A percentile compares a stretch with the other conserved stretches of the same genome.
phyloP scores from a whole-genome alignment of 2,113 vertebrate genomes.

The Scartelaos histophorus region DNA sequence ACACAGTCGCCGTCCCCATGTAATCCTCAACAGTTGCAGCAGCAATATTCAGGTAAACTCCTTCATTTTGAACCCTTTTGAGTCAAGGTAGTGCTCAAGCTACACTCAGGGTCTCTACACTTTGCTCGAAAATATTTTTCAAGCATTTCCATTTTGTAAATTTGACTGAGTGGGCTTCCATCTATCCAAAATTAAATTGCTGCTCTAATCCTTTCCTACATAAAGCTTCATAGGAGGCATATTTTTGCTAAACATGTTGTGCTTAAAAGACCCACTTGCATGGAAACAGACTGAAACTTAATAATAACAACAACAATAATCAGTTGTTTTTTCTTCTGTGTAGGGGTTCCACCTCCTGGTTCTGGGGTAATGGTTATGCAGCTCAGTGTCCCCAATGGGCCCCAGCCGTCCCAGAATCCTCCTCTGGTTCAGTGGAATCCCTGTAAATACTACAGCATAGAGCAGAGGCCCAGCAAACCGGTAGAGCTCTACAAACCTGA shows the following conservation, averaged over 20 bases:
- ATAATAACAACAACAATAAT: not conserved
- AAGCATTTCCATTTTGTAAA: not conserved
- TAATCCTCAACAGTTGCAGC: conserved; percentile 93
- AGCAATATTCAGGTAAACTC: conserved; percentile 95
- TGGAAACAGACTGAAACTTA: not conserved
- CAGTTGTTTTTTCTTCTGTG: not conserved
- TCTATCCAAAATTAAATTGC: no score
- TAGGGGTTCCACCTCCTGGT: conserved; percentile 90
- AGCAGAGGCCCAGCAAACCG: conserved; percentile 91
- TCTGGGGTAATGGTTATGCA: conserved; percentile 97
- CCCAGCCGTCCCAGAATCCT: conserved; percentile 86
- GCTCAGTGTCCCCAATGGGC: conserved; percentile 91
- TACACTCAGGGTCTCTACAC: not conserved
- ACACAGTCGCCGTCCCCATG: conserved; percentile 93
- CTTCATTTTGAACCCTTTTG: no score
- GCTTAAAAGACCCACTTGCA: not conserved
- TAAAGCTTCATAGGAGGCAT: no score
- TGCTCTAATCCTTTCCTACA: no score
- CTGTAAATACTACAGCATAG: conserved; percentile 97
- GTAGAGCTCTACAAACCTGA: conserved; percentile 91
- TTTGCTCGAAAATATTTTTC: not conserved
- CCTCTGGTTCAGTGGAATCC: conserved; percentile 96
- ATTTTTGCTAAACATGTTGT: no score
- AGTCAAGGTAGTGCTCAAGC: no score
- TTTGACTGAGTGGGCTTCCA: no score